Evolutionary conservation across 2,888 invertebrate genomes (phyloP), one percentile per base, ranked within the genome.

Genomic region (Xanthia togata): DNA sequence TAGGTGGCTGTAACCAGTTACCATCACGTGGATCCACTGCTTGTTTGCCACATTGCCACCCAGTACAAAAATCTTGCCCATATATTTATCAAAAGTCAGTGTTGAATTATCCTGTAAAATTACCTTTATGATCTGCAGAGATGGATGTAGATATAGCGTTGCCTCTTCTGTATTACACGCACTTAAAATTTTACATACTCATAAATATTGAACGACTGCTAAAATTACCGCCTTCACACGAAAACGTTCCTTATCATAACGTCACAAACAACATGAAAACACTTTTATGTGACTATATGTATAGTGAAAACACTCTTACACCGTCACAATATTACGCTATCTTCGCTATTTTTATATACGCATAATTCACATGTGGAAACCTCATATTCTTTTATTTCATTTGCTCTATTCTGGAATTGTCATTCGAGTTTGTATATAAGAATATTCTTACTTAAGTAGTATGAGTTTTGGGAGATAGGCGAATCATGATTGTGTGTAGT

Each of bases 181-280:
- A 63, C 50, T 81, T 64, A 41, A 80, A 78, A 78, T 38, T 79
- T 44, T 17, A 55, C 55, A 73, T 72, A 69, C 20, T 55, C 55
- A 55, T 80, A 55, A 72, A 78, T 80, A 63, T 35, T 63, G 62
- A 57, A 57, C n/a, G 63, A 57, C 41, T 64, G 26, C 44, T 79
- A 60, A 50, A 70, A 77, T 35, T 41, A 23, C 26, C 35, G 35
- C 23, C 41, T 50, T 38, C 20, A 70, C 31, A 17, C 57, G 23
- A 38, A 64, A 73, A 59, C 59, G 64, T 79, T 53, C 23, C 63
- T 74, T 67, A 55, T 74, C 17, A 47, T 67, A 14, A 35, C 41
- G 60, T 82, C 80, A 70, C 35, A 62, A 57, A 35, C 9, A 63
- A 72, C 78, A 77, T 69, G 38, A 64, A 83, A 78, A 78, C 14